Percentiles rank a stretch among this genome's conserved stretches.
phyloP scores from a whole-genome alignment of 2,888 invertebrate species.

The Hylaea fasciaria region DNA sequence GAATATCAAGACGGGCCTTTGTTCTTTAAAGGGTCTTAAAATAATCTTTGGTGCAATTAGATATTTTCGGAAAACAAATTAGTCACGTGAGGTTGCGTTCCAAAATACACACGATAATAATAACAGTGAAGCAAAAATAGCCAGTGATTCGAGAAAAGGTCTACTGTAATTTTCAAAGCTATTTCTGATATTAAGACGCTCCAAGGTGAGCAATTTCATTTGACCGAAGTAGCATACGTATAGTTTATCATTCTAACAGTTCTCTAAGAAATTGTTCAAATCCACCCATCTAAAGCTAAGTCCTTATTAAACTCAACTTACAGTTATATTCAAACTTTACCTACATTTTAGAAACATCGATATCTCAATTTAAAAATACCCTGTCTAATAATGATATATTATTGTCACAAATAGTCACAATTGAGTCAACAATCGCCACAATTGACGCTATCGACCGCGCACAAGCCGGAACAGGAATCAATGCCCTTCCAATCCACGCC shows the following conservation, averaged over 20 bases:
- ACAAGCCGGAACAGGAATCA: slow-evolving; percentile 49
- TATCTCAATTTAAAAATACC: neutral
- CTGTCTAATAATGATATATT: neutral
- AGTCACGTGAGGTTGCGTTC: slow-evolving; percentile 20
- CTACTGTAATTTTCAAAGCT: neutral
- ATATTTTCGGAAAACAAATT: slow-evolving; percentile 23
- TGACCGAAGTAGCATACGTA: slow-evolving; percentile 7
- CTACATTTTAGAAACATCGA: too few species aligned
- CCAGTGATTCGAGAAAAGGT: slow-evolving; percentile 5
- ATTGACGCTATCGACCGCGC: slow-evolving; percentile 34
- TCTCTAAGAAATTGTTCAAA: too few species aligned
- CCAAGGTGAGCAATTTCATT: neutral
- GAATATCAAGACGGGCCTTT: slow-evolving; percentile 27
- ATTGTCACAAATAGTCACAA: neutral
- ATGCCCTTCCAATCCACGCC: slow-evolving; percentile 36
- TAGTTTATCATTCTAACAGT: slow-evolving; percentile 1
- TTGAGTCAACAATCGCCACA: slow-evolving; percentile 3
- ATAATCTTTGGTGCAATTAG: slow-evolving; percentile 31
- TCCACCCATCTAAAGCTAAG: too few species aligned
- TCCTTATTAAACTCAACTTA: too few species aligned
- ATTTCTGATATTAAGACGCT: slow-evolving; percentile 12
- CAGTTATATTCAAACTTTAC: too few species aligned
- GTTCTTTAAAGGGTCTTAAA: slow-evolving; percentile 21
- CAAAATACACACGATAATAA: slow-evolving; percentile 29
- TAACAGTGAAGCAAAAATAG: slow-evolving; percentile 24